Evolutionary conservation across 2,797 vertebrate species (phyloP).

Genomic region (Clarias fuscus): DNA sequence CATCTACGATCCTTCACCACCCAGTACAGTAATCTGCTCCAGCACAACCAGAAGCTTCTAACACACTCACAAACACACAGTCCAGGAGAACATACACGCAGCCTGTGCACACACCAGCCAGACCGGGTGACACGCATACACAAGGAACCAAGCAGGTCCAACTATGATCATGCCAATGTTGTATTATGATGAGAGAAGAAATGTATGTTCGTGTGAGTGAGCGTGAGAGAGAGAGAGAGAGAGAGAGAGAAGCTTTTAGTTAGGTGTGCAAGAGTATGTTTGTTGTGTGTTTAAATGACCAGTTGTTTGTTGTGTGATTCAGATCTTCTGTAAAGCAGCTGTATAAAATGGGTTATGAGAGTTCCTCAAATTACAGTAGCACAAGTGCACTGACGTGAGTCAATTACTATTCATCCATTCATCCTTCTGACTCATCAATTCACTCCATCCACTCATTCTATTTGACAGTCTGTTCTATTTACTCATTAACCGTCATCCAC

Average conservation of each 20-base stretch:
- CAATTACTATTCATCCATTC: not conserved
- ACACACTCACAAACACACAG: constrained; percentile 85
- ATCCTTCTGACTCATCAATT: not conserved
- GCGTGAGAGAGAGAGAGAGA: not conserved
- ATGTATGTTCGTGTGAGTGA: not conserved
- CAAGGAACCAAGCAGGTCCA: constrained; percentile 91
- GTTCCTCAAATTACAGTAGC: constrained; percentile 66
- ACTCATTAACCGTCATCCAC: no score
- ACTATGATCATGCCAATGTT: not conserved
- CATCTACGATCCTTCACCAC: constrained; percentile 89
- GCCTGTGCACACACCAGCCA: constrained; percentile 87
- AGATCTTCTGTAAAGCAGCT: constrained; percentile 89
- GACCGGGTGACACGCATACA: constrained; percentile 87
- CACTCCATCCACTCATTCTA: not conserved
- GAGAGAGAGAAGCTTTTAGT: not conserved
- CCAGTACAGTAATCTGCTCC: constrained; percentile 89
- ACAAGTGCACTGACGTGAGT: constrained; percentile 67
- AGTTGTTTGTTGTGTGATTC: constrained; percentile 45
- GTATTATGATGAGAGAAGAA: not conserved
- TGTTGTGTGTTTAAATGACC: not conserved
- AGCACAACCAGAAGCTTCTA: constrained; percentile 92
- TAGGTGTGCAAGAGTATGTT: not conserved
- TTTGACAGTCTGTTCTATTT: not conserved
- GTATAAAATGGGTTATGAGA: constrained; percentile 82
- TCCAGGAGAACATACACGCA: constrained; percentile 50